A percentile compares a stretch with the other conserved stretches of the same genome.
These are phyloP conservation scores for Cinara cedri DNA, from an alignment of 2,888 invertebrate species.

Conservation along the genomic window DNA sequence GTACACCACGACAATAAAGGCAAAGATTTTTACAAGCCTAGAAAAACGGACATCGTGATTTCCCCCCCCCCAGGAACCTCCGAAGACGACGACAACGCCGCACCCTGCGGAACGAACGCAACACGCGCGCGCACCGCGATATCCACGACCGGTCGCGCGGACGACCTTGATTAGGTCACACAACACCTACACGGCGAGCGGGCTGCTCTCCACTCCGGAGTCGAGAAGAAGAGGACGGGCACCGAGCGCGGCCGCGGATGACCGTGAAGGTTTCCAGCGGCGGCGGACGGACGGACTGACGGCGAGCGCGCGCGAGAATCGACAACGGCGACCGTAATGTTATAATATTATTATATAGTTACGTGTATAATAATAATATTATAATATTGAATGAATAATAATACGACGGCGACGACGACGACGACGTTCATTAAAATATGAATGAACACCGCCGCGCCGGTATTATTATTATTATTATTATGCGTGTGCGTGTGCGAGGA, in stretches of 20 bases:
- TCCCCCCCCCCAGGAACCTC: constrained; percentile 16
- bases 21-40: too few species aligned
- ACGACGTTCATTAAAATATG: constrained; percentile 55
- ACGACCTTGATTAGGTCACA: constrained; percentile 57
- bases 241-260: constrained; percentile 7
- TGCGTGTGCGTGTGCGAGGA: constrained; percentile 8
- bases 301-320: too few species aligned
- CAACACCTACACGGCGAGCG: constrained; percentile 36
- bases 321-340: constrained; percentile 24
- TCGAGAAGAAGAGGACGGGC: constrained; percentile 25
- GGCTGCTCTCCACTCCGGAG: too few species aligned
- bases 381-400: constrained; percentile 43
- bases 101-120: constrained; percentile 26
- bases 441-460: constrained; percentile 25
- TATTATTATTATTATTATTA: constrained; percentile 23
- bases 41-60: background rate
- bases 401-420: too few species aligned
- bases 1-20: too few species aligned
- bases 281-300: constrained; percentile 27
- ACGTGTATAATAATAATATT: too few species aligned
- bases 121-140: background rate
- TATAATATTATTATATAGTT: too few species aligned
- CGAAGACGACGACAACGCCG: background rate
- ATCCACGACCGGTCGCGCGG: constrained; percentile 38
- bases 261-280: constrained; percentile 52